Evolutionary conservation across 2,113 vertebrate genomes (phyloP), one percentile per base, ranked within the genome.

Genomic region (Neopipo cinnamomea): DNA sequence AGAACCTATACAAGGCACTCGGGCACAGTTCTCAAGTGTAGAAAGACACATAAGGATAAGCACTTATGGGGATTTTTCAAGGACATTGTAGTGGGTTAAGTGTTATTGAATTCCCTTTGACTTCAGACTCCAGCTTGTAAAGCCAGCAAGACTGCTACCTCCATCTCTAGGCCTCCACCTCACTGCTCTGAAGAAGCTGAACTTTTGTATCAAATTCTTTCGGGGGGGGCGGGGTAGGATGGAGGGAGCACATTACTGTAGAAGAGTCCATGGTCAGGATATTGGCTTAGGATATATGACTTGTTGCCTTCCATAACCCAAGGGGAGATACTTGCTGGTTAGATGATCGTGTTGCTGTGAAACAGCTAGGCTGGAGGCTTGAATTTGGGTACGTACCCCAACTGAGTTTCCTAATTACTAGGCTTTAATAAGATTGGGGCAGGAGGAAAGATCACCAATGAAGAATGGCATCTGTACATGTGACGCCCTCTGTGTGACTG

Each of bases 101-200:
- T 86, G 92, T 63, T 81, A 56, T 77, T 86, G 68, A 95, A 88
- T 84, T 95, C 55, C 39, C 68, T 92, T 84, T 89, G 46, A 90
- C 79, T 95, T 93, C 0, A 0, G 66, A 33, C 49, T 75, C 17
- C 23, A 9, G 53, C 53, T 81, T 77, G 55, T 81, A 80, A 80
- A 92, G 66, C 47, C 42, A 83, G 25, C 21, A 47, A 28, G 28
- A 35, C 28, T 58, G n/a, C n/a, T 58, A 63, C 37, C 78, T 90
- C 65, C 68, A 71, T 50, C n/a, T 85, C 35, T 15, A 77, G 18
- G 15, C 66, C 46, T 83, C 46, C 12, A 50, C 11, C 55, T 92
- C 25, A 24, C 37, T 86, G 25, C 47, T 50, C 30, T 66, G 63
- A 73, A 27, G 25, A 14, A 66, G 12, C 23, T 77, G 37, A 90